Percentiles rank a stretch among this genome's conserved stretches.
phyloP scores from a whole-genome alignment of 2,797 vertebrate species.

The Phataginus tetradactyla region DNA sequence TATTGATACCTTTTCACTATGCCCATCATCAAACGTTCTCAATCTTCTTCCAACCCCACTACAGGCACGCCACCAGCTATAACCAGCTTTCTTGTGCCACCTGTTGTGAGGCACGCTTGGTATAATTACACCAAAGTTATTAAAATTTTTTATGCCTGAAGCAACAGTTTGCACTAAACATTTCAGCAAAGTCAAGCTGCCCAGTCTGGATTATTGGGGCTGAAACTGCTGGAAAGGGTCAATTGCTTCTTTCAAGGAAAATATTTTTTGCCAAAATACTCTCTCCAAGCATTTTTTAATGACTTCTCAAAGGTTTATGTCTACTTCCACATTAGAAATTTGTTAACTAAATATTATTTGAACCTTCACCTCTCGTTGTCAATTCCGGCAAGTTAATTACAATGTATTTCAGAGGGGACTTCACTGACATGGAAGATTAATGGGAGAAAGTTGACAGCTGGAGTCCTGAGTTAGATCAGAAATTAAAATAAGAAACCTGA shows the following conservation, averaged over 20 bases:
- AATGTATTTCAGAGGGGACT: slow-evolving; percentile 70
- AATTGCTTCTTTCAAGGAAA: neutral
- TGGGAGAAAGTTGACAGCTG: slow-evolving; percentile 58
- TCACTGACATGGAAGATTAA: slow-evolving; percentile 64
- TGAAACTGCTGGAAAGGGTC: neutral
- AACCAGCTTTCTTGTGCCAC: neutral
- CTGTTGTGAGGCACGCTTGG: neutral
- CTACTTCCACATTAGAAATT: slow-evolving; percentile 36
- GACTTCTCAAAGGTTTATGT: slow-evolving; percentile 15
- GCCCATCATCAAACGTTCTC: neutral
- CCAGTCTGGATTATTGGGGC: neutral
- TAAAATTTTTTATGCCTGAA: neutral
- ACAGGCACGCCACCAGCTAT: neutral
- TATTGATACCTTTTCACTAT: neutral
- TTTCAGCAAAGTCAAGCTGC: neutral
- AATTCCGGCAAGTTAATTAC: neutral
- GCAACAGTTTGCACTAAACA: neutral
- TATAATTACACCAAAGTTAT: neutral
- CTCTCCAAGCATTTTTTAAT: neutral
- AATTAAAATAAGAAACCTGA: slow-evolving; percentile 69
- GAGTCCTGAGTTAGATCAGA: slow-evolving; percentile 40
- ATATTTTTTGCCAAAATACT: neutral
- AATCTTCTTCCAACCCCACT: neutral
- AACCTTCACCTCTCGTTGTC: neutral
- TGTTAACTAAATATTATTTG: neutral